Evolutionary conservation across 2,797 vertebrate species (phyloP).

Genomic region (Sebastes oblongus): DNA sequence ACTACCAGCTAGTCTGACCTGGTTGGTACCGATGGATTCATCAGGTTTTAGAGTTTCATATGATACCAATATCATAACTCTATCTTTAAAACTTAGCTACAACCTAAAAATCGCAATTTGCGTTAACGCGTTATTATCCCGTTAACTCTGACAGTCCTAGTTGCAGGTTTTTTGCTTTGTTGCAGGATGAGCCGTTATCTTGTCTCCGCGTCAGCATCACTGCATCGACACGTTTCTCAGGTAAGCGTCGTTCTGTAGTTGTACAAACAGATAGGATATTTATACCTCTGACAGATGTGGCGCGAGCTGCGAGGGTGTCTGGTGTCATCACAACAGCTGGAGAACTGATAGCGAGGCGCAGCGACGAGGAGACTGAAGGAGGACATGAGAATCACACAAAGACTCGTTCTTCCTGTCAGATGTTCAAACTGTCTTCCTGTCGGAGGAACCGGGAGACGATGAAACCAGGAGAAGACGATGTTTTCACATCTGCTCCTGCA

Average conservation of each 20-base stretch:
- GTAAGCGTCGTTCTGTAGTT: too few relatives aligned
- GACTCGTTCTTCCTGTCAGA: background rate
- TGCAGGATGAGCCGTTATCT: too few relatives aligned
- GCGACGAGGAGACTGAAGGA: background rate
- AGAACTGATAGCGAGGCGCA: background rate
- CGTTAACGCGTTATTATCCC: too few relatives aligned
- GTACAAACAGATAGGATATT: background rate
- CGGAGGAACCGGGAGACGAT: background rate
- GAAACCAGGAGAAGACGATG: background rate
- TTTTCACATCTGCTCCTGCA: background rate
- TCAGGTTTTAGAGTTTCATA: too few relatives aligned
- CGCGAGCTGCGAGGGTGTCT: background rate
- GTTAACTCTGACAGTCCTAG: too few relatives aligned
- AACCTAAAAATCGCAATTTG: too few relatives aligned
- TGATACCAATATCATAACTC: fast-evolving
- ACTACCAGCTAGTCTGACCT: too few relatives aligned
- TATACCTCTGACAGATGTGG: conserved; percentile 23
- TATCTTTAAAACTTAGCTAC: fast-evolving
- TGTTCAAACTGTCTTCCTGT: background rate
- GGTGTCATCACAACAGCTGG: conserved; percentile 9
- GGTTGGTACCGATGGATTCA: too few relatives aligned
- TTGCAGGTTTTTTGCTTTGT: too few relatives aligned
- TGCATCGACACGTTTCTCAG: too few relatives aligned
- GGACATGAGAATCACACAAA: background rate
- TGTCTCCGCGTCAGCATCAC: too few relatives aligned